These are phyloP conservation scores for Drosophila rhopaloa DNA, from an alignment of 1,140 invertebrate species.

Conservation along the genomic window DNA sequence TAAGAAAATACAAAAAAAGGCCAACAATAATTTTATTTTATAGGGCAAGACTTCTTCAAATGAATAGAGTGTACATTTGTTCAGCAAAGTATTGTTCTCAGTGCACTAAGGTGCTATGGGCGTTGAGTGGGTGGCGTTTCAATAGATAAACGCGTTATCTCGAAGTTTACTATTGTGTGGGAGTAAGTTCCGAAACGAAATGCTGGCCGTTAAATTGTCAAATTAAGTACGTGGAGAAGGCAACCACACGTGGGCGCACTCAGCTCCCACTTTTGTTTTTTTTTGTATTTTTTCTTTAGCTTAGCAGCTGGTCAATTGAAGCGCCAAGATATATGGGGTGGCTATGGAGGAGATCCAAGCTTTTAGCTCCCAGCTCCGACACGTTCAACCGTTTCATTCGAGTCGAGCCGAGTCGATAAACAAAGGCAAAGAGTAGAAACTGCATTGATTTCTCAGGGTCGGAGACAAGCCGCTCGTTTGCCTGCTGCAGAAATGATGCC, in stretches of 20 bases:
- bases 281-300: background rate
- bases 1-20: background rate
- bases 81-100: background rate
- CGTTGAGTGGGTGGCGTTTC: slow-evolving; percentile 22
- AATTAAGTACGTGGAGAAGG: slow-evolving; percentile 46
- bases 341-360: slow-evolving; percentile 7
- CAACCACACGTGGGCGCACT: slow-evolving; percentile 30
- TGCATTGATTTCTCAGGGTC: slow-evolving; percentile 65
- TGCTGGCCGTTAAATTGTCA: slow-evolving; percentile 63
- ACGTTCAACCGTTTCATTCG: slow-evolving; percentile 46
- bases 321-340: slow-evolving; percentile 19
- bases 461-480: slow-evolving; percentile 40
- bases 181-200: slow-evolving; percentile 27
- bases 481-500: slow-evolving; percentile 45
- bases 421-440: slow-evolving; percentile 26
- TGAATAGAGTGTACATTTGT: background rate
- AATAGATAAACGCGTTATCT: slow-evolving; percentile 26
- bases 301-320: slow-evolving; percentile 46
- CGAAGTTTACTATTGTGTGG: slow-evolving; percentile 23
- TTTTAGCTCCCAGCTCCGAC: slow-evolving; percentile 18
- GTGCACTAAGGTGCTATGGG: slow-evolving; percentile 7
- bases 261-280: slow-evolving; percentile 6
- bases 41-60: background rate
- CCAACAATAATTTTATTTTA: background rate
- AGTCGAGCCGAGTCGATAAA: slow-evolving; percentile 29